Percentiles rank a stretch among this genome's conserved stretches.
Evolutionary conservation across 1,140 invertebrate species (phyloP).

Genomic region (Papilio dardanus): DNA sequence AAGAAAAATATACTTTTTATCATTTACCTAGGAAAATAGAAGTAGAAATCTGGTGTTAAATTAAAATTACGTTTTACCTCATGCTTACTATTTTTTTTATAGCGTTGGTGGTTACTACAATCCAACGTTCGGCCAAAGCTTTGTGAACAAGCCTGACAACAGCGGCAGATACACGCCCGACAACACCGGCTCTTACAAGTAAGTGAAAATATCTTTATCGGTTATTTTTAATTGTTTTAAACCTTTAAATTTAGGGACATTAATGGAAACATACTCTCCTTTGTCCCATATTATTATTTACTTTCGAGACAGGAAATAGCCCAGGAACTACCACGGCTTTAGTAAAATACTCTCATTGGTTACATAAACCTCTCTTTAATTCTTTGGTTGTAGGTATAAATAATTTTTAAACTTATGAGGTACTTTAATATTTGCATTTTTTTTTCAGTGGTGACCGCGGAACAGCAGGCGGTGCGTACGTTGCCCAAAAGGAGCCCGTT

Average conservation of each 20-base stretch:
- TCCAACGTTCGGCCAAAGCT: neutral
- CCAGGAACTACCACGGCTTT: too few relatives aligned
- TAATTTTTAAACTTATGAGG: neutral
- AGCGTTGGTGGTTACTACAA: conserved; percentile 27
- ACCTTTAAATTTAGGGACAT: neutral
- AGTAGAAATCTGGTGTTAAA: neutral
- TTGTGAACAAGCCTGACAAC: conserved; percentile 40
- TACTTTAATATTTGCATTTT: neutral
- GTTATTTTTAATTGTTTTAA: neutral
- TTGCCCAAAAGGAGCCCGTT: conserved; percentile 12
- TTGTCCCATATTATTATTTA: too few relatives aligned
- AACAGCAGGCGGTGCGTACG: neutral
- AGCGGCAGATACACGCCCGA: conserved; percentile 45
- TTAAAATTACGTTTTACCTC: neutral
- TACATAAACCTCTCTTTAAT: too few relatives aligned
- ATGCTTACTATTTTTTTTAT: neutral
- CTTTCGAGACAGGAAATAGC: too few relatives aligned
- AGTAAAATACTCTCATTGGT: too few relatives aligned
- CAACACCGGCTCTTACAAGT: conserved; percentile 30
- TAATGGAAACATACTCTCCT: too few relatives aligned
- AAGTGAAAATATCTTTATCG: neutral
- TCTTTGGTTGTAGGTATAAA: too few relatives aligned
- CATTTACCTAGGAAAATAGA: neutral
- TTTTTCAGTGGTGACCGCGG: conserved; percentile 20
- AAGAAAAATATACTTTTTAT: too few relatives aligned